Base-by-base conservation (phyloP, 2,113 vertebrate species). In the Pyxicephalus adspersus region DNA sequence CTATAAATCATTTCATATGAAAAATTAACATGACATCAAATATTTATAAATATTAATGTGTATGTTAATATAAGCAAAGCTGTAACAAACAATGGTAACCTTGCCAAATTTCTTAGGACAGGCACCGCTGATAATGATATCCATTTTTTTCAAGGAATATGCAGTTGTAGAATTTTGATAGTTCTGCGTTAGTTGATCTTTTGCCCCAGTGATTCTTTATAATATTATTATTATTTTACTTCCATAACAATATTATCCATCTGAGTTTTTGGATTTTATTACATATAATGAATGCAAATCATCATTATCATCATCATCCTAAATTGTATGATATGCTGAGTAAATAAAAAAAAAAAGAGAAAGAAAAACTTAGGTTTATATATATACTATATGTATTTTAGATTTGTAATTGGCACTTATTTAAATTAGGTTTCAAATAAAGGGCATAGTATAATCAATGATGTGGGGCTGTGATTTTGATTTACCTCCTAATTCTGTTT, bases 41-140 rank as follows among this genome's bases (percentile, higher is more conserved):
- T 90, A 92, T 94, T 94, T 93, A 95, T 95, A 94, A 95, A 95
- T 95, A 95, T 96, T 94, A 92, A 96, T 94, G 93, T 88, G 87
- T 92, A 93, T 92, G 91, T 94, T 94, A 94, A 94, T 93, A 94
- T 92, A 94, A 92, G 91, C 90, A 91, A 92, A 92, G 91, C 92
- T 91, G 92, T 91, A 92, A 91, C 90, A 92, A 94, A 93, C 91
- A 93, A 92, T 92, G 89, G 89, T 91, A 93, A 93, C 91, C 91
- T 94, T 92, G 93, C 91, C 91, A 91, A 92, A 92, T 92, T 93
- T 90, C 91, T 90, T 92, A 93, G 92, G 92, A 93, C 91, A 93
- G 92, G 90, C 91, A 86, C 86, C 76, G 89, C 86, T 90, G 89
- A 91, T 94, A 94, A 95, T 92, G 93, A 94, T 91, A 93, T 91